Base-by-base conservation (phyloP, 2,888 invertebrate genomes). In the Diarsia rubi region DNA sequence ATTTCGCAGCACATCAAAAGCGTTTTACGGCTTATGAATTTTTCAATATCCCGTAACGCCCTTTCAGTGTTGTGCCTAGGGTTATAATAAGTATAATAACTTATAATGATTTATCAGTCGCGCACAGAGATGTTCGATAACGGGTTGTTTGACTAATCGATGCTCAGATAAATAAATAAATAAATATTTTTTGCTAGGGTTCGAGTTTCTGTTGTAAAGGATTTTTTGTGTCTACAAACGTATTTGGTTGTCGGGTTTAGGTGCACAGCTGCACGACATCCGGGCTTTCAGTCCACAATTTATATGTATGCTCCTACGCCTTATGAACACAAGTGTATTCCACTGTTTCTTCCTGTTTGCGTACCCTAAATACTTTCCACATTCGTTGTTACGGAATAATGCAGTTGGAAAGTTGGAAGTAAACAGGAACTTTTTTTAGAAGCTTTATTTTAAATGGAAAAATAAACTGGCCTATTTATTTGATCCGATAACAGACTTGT, bases 251-350 rank as follows among this genome's bases (percentile, higher is more conserved):
- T 67, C 75, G 82, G 79, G 87, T 89, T 90, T 86, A 89, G 90
- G 86, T 91, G 92, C 91, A 93, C 95, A 95, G 94, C 94, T 95
- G 95, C 93, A 88, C 79, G 84, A 88, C 93, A 94, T 94, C 94
- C 94, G 94, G 93, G 86, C 89, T 88, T 81, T 82, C 84, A 88
- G 85, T 85, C 70, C 79, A 78, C 76, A 69, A 75, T 84, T 78
- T 79, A 66, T 81, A 67, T 80, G 81, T 82, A 81, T 70, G 67
- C 57, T 37, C 60, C 67, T 72, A 69, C 59, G 59, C 54, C 64
- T 47, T 78, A 79, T 84, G 74, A 81, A 86, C 85, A 90, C 87
- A 88, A 89, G 87, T 89, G 86, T 84, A 64, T 85, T 86, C 81
- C 75, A 69, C 72, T 83, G 81, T 82, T 78, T 72, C 73, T 73